A percentile compares a stretch with the other conserved stretches of the same genome.
phyloP scores from a whole-genome alignment of 2,888 invertebrate genomes.

The Cosmopolites sordidus region DNA sequence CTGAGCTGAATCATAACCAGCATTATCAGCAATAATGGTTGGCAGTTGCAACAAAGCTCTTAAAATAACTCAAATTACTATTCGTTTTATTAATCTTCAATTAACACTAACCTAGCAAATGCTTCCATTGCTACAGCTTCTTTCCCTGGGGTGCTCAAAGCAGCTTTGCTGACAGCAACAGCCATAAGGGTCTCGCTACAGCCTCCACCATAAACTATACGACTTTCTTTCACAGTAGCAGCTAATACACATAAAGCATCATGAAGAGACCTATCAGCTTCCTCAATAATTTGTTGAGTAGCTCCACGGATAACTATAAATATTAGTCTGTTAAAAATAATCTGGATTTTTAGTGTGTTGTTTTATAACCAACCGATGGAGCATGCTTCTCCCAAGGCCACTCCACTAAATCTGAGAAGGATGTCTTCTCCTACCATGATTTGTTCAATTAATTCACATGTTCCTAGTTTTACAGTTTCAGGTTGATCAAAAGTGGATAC shows the following conservation, averaged over 20 bases:
- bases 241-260: slow-evolving; percentile 96
- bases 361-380: slow-evolving; percentile 57
- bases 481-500: slow-evolving; percentile 97
- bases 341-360: background rate
- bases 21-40: slow-evolving; percentile 96
- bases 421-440: slow-evolving; percentile 98
- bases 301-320: slow-evolving; percentile 83
- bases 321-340: background rate
- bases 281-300: slow-evolving; percentile 96
- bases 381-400: slow-evolving; percentile 93
- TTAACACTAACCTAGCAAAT: slow-evolving; percentile 58
- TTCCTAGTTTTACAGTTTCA: slow-evolving; percentile 84
- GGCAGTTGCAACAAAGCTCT: slow-evolving; percentile 84
- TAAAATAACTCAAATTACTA: slow-evolving; percentile 1
- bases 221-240: slow-evolving; percentile 90
- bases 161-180: slow-evolving; percentile 78
- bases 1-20: slow-evolving; percentile 96
- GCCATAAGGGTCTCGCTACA: slow-evolving; percentile 98
- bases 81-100: background rate
- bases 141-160: slow-evolving; percentile 80
- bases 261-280: slow-evolving; percentile 96
- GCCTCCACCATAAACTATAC: slow-evolving; percentile 83
- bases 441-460: slow-evolving; percentile 94
- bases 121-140: slow-evolving; percentile 97
- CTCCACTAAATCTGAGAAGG: slow-evolving; percentile 90